These are phyloP conservation scores for Amphipoea lucens DNA, from an alignment of 2,888 invertebrate genomes.

Conservation along the genomic window DNA sequence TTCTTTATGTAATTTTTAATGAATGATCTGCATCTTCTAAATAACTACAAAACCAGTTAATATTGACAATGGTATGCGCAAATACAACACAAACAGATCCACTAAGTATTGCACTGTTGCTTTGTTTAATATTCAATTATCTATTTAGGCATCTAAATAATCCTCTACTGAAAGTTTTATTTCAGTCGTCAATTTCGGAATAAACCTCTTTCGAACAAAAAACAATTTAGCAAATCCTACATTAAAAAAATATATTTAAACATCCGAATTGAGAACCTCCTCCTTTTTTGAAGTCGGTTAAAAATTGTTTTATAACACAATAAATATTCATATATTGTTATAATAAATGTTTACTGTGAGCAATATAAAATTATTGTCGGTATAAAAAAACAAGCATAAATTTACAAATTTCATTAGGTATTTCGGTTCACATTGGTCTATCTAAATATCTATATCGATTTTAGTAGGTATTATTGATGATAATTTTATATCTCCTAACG, in stretches of 20 bases:
- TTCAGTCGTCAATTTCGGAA: background rate
- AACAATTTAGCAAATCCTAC: too few species aligned
- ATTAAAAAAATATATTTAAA: too few species aligned
- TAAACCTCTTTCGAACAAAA: too few species aligned
- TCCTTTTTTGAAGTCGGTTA: too few species aligned
- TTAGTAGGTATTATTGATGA: background rate
- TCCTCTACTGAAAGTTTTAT: background rate
- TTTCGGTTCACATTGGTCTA: background rate
- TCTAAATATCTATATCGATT: background rate
- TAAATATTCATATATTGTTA: conserved; percentile 13
- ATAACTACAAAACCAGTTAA: background rate
- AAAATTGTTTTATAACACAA: background rate
- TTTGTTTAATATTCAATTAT: background rate
- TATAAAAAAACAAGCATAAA: conserved; percentile 9
- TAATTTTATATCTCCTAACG: background rate
- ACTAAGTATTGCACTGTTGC: background rate
- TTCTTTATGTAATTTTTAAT: background rate
- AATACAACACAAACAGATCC: background rate
- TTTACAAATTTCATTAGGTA: background rate
- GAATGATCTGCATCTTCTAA: background rate
- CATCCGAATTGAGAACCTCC: too few species aligned
- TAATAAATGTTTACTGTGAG: conserved; percentile 21
- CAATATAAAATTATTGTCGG: conserved; percentile 30
- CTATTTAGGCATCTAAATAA: background rate
- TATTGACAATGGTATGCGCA: background rate